phyloP scores from a whole-genome alignment of 2,888 invertebrate species.

The Tinea pellionella region DNA sequence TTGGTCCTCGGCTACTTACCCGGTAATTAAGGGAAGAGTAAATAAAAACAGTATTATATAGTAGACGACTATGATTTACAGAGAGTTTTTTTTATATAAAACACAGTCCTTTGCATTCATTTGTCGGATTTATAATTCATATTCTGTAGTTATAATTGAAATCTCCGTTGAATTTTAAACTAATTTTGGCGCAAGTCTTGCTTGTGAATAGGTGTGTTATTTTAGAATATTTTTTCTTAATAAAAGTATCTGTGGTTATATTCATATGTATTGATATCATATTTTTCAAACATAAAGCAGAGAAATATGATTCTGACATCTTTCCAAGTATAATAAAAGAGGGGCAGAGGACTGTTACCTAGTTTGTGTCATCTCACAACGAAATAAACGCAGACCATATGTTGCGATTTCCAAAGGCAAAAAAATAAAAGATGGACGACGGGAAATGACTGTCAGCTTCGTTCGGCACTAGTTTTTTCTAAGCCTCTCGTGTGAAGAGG shows the following conservation, averaged over 20 bases:
- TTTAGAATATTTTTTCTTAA: too few species aligned
- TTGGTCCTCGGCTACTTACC: constrained; percentile 25
- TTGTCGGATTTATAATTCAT: neutral
- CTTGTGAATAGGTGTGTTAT: too few species aligned
- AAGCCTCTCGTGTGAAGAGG: constrained; percentile 19
- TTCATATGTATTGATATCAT: too few species aligned
- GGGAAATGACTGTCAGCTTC: constrained; percentile 54
- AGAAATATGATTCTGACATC: neutral
- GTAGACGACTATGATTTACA: constrained; percentile 13
- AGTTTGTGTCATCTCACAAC: constrained; percentile 4
- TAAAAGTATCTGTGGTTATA: too few species aligned
- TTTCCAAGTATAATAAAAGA: neutral
- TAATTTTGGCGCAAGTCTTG: neutral
- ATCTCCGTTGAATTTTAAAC: too few species aligned
- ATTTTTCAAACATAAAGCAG: neutral
- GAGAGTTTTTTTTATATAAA: neutral
- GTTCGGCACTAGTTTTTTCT: constrained; percentile 48
- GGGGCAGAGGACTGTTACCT: constrained; percentile 3
- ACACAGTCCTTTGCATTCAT: neutral
- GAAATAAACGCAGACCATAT: constrained; percentile 36
- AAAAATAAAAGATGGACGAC: constrained; percentile 43
- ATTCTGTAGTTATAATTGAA: too few species aligned
- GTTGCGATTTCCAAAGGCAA: constrained; percentile 55
- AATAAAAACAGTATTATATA: constrained; percentile 20
- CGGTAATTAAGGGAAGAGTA: constrained; percentile 15